A percentile compares a stretch with the other conserved stretches of the same genome.
These are phyloP conservation scores for Lasioglossum calceatum DNA, from an alignment of 2,888 invertebrate species.

Conservation along the genomic window DNA sequence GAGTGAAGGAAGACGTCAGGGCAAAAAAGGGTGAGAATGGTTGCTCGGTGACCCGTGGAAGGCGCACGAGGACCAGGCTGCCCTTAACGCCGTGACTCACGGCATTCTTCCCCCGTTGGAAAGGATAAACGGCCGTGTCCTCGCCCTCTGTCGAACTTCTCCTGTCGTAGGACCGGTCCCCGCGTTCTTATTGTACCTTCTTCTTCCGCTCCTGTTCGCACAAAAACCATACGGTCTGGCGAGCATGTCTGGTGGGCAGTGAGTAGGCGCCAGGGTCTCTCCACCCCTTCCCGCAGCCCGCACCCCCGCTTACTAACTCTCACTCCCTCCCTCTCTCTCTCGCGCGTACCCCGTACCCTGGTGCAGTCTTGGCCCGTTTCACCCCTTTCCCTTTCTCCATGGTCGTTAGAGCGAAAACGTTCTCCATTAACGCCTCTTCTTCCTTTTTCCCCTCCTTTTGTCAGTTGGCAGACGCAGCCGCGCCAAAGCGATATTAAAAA, in stretches of 20 bases:
- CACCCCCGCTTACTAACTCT: background rate
- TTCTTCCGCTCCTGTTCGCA: slow-evolving; percentile 64
- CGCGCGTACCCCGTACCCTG: slow-evolving; percentile 33
- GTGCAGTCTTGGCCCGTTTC: slow-evolving; percentile 68
- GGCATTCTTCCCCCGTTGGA: slow-evolving; percentile 40
- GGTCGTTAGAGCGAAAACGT: slow-evolving; percentile 82
- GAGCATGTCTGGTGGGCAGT: slow-evolving; percentile 72
- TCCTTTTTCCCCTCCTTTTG: slow-evolving; percentile 77
- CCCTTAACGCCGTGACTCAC: slow-evolving; percentile 44
- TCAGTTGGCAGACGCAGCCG: slow-evolving; percentile 81
- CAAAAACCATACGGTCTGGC: slow-evolving; percentile 72
- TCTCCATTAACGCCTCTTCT: slow-evolving; percentile 81
- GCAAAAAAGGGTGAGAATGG: background rate
- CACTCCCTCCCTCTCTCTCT: background rate
- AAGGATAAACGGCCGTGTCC: slow-evolving; percentile 58
- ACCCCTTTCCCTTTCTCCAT: slow-evolving; percentile 72
- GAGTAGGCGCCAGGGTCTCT: slow-evolving; percentile 71
- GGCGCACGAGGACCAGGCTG: slow-evolving; percentile 11
- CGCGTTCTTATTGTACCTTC: slow-evolving; percentile 67
- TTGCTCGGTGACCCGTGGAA: slow-evolving; percentile 37
- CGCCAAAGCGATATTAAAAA: slow-evolving; percentile 82
- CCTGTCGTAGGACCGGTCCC: slow-evolving; percentile 50
- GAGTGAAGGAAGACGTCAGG: background rate
- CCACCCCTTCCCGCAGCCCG: slow-evolving; percentile 66
- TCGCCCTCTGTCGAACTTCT: slow-evolving; percentile 53